Percentiles rank a stretch among this genome's conserved stretches.
phyloP scores from a whole-genome alignment of 1,140 invertebrate species.

The Lethrus apterus region DNA sequence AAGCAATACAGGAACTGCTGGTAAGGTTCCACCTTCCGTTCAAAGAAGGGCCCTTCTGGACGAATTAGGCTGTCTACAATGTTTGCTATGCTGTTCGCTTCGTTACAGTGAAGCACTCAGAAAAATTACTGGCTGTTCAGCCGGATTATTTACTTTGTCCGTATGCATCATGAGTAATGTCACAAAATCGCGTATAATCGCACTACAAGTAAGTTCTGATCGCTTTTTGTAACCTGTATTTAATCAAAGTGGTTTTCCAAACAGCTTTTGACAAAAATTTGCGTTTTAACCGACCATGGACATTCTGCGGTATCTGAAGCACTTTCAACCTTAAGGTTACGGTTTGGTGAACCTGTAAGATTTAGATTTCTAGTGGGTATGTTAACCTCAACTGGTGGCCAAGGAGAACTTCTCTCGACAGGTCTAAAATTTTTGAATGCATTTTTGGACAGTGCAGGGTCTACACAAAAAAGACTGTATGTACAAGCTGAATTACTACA shows the following conservation, averaged over 20 bases:
- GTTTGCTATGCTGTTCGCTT: conserved; percentile 68
- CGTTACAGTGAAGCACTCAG: conserved; percentile 67
- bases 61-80: conserved; percentile 84
- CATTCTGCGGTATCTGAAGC: conserved; percentile 82
- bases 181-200: conserved; percentile 71
- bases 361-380: conserved; percentile 87
- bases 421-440: conserved; percentile 81
- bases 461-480: conserved; percentile 70
- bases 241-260: conserved; percentile 25
- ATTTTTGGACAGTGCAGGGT: conserved; percentile 66
- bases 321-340: conserved; percentile 75
- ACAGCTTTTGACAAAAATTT: conserved; percentile 68
- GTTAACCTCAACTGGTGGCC: conserved; percentile 62
- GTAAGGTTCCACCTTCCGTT: conserved; percentile 50
- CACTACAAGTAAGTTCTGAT: conserved; percentile 62
- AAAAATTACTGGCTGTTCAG: conserved; percentile 65
- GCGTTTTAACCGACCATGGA: conserved; percentile 60
- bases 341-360: conserved; percentile 85
- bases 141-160: conserved; percentile 78
- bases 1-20: conserved; percentile 38
- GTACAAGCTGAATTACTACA: conserved; percentile 84
- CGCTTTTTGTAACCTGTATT: background rate
- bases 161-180: conserved; percentile 82
- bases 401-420: conserved; percentile 66
- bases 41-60: conserved; percentile 68